Conservation (phyloP, 2,797 vertebrate genomes). For the Schizothorax lantsangensis region DNA sequence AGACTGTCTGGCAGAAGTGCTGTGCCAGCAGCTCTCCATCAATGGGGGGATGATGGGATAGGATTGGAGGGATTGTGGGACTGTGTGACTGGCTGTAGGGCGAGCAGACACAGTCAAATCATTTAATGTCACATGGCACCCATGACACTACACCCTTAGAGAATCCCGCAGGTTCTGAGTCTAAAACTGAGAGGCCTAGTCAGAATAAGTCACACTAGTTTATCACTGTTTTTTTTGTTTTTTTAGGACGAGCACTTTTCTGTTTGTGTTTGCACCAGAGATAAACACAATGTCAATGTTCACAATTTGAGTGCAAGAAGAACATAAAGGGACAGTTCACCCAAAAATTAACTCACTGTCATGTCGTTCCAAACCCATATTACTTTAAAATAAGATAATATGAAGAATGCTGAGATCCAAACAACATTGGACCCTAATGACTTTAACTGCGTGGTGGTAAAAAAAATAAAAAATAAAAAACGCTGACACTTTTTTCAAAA, state of each 20-base stretch:
- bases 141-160: constrained; percentile 77
- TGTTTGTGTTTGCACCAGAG: constrained; percentile 1
- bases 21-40: constrained; percentile 82
- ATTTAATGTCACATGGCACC: constrained; percentile 82
- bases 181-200: constrained; percentile 25
- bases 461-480: neutral
- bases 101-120: constrained; percentile 80
- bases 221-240: neutral
- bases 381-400: neutral
- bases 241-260: neutral
- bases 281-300: neutral
- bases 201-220: constrained; percentile 17
- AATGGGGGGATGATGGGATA: constrained; percentile 73
- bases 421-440: neutral
- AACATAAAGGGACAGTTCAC: neutral
- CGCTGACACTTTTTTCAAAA: neutral
- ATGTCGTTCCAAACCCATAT: neutral
- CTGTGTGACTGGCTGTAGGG: constrained; percentile 72
- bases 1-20: constrained; percentile 80
- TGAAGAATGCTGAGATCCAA: neutral
- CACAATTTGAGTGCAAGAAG: neutral
- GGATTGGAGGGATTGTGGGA: constrained; percentile 75
- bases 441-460: neutral
- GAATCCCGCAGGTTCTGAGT: constrained; percentile 23
- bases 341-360: neutral